Base-by-base conservation (phyloP, 2,888 invertebrate species). In the Leptinotarsa tumamoca region DNA sequence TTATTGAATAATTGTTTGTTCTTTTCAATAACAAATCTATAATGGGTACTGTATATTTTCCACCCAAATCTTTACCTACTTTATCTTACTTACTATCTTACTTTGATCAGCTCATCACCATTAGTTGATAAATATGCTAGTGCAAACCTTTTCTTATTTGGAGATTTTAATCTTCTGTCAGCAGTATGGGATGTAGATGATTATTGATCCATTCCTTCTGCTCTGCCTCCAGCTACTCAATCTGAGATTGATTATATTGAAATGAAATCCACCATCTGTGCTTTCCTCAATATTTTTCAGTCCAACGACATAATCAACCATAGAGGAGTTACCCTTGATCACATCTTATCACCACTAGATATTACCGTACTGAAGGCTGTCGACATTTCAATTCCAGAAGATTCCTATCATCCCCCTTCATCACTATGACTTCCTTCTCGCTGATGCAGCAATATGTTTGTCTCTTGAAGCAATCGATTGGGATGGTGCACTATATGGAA, bases 171-270 rank as follows among this genome's bases (percentile, higher is more conserved):
- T 67, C 67, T 71, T 71, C 61, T 50, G 18, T 71, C 71, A 58
- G 71, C 56, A 71, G 61, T 71, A n/a, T 68, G 67, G 68, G 68
- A 73, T 3, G 49, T 56, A 27, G 67, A 72, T 10, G 67, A 67
- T 72, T 72, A 67, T 66, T 72, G 72, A 50, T 72, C 72, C n/a
- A 52, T 27, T 67, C 50, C 71, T 71, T 71, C 63, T 71, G 61
- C 58, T 61, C 72, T 21, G 50, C 23, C 56, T 17, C 17, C 67
- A 77, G 66, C 66, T 51, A 49, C 50, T 3, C 52, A 66, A 66
- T 21, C 67, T 18, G 71, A 61, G 23, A 23, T 18, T 71, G 71
- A 71, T 63, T 70, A 21, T 70, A 70, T 70, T 71, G 71, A 71
- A 71, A 52, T 52, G 21, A 3, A 66, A 63, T 63, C 71, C 50